These are phyloP conservation scores for Melinaea menophilus DNA, from an alignment of 2,888 invertebrate genomes.

Conservation along the genomic window DNA sequence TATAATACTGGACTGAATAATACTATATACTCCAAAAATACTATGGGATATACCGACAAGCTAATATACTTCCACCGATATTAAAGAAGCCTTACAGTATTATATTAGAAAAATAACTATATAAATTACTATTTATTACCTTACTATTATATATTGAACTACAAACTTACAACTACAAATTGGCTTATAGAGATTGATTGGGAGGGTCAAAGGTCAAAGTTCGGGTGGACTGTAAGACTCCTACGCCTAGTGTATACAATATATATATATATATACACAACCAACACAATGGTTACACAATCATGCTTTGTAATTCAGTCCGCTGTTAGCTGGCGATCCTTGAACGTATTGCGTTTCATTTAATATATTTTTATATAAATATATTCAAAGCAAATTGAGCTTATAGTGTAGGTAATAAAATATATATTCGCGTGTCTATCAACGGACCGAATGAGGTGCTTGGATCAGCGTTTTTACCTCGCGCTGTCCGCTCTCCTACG, in stretches of 20 bases:
- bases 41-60: no score
- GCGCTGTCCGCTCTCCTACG: slow-evolving; percentile 84
- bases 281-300: slow-evolving; percentile 57
- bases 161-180: background rate
- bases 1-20: no score
- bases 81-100: no score
- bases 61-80: no score
- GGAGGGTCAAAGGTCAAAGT: slow-evolving; percentile 19
- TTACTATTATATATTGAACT: background rate
- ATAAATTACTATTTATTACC: no score
- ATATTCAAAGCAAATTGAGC: background rate
- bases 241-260: slow-evolving; percentile 13
- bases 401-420: background rate
- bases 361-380: no score
- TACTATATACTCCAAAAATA: no score
- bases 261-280: slow-evolving; percentile 44
- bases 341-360: no score
- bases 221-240: slow-evolving; percentile 25
- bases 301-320: slow-evolving; percentile 47
- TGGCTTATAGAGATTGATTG: slow-evolving; percentile 8
- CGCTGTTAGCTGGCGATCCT: no score
- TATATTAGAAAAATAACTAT: no score
- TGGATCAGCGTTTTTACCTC: slow-evolving; percentile 79
- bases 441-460: slow-evolving; percentile 61
- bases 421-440: slow-evolving; percentile 31